Conservation (phyloP, 2,113 vertebrate genomes). For the Apaloderma vittatum region DNA sequence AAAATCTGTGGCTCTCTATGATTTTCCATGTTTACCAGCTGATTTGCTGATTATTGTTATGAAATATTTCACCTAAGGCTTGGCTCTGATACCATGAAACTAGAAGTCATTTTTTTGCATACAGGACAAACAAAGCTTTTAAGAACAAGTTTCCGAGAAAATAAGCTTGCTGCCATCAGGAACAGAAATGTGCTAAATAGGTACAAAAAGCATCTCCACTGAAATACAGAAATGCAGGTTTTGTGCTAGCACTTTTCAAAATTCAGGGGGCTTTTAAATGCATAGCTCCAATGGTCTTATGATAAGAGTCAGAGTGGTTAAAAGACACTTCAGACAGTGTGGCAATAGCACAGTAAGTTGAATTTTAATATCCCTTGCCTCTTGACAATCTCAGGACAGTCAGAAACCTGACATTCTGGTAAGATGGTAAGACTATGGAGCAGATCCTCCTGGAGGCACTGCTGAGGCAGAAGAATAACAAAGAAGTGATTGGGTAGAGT, state of each 20-base stretch:
- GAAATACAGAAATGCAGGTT: slow-evolving; percentile 27
- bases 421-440: too few relatives aligned
- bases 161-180: slow-evolving; percentile 48
- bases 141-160: slow-evolving; percentile 60
- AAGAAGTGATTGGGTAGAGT: too few relatives aligned
- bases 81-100: slow-evolving; percentile 34
- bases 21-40: slow-evolving; percentile 46
- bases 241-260: background rate
- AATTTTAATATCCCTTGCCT: background rate
- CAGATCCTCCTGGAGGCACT: too few relatives aligned
- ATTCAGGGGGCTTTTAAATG: background rate
- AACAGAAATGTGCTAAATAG: slow-evolving; percentile 24
- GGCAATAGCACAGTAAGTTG: background rate
- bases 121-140: slow-evolving; percentile 55
- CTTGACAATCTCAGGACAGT: background rate
- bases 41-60: slow-evolving; percentile 33
- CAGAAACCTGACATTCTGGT: background rate
- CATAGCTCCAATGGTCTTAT: background rate
- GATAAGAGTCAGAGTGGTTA: background rate
- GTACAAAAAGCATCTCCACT: slow-evolving; percentile 4
- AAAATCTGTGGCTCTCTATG: slow-evolving; percentile 31
- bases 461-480: too few relatives aligned
- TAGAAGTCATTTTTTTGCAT: slow-evolving; percentile 50
- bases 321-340: background rate
- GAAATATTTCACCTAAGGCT: slow-evolving; percentile 65